Evolutionary conservation across 2,113 vertebrate species (phyloP).

Genomic region (Callospermophilus lateralis): DNA sequence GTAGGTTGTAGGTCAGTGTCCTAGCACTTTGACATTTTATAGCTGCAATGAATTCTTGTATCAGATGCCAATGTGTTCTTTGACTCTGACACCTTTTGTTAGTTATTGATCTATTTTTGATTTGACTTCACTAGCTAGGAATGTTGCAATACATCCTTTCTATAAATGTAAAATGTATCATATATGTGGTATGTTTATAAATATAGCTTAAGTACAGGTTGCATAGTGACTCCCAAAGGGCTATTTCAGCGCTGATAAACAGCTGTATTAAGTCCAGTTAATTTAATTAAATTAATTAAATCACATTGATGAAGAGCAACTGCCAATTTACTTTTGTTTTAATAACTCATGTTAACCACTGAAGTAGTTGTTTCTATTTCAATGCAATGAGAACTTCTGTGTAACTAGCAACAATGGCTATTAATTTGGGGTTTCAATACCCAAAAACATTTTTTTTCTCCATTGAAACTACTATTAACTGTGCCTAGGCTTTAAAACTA

Average conservation of each 20-base stretch:
- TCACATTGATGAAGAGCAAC: not conserved
- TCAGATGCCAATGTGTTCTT: not conserved
- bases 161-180: not conserved
- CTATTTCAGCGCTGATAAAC: not conserved
- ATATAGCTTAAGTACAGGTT: not conserved
- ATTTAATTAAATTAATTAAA: constrained; percentile 24
- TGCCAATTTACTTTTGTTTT: not conserved
- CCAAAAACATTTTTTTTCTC: not conserved
- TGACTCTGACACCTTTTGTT: not conserved
- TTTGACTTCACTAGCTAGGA: not conserved
- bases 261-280: constrained; percentile 8
- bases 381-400: not conserved
- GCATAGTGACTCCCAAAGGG: not conserved
- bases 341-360: constrained; percentile 6
- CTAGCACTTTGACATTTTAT: not conserved
- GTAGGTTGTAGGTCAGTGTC: not conserved
- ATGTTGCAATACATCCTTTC: not conserved
- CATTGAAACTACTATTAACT: not conserved
- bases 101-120: constrained; percentile 1
- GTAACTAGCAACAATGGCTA: not conserved
- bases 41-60: not conserved
- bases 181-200: not conserved
- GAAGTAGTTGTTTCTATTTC: not conserved
- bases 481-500: not conserved
- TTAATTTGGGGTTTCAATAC: not conserved